Percentiles rank a stretch among this genome's conserved stretches.
phyloP scores from a whole-genome alignment of 2,797 vertebrate species.

The Catamblyrhynchus diadema region DNA sequence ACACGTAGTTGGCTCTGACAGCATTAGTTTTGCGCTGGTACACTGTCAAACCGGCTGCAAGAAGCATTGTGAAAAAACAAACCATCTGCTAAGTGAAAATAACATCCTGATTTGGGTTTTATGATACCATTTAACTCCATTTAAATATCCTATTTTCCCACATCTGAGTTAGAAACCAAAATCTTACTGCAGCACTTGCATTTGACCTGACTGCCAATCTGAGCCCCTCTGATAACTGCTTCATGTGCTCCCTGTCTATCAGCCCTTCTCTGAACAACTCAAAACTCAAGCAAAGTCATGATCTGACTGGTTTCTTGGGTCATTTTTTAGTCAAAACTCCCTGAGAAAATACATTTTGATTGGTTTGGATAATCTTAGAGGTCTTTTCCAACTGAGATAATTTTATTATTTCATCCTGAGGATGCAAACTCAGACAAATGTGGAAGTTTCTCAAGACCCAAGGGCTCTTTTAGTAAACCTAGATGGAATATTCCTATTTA shows the following conservation, averaged over 20 bases:
- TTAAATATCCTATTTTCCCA: background rate
- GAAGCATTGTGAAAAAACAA: background rate
- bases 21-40: constrained; percentile 49
- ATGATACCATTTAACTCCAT: background rate
- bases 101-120: background rate
- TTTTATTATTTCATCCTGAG: background rate
- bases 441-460: background rate
- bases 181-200: background rate
- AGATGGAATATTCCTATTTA: background rate
- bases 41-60: constrained; percentile 15
- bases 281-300: background rate
- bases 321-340: background rate
- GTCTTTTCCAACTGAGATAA: background rate
- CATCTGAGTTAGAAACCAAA: background rate
- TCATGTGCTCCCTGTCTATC: background rate
- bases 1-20: constrained; percentile 27
- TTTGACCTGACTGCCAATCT: background rate
- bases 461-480: background rate
- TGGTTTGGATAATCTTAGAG: background rate
- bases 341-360: background rate
- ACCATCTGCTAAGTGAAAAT: constrained; percentile 11
- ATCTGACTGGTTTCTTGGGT: background rate
- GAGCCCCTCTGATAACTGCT: background rate
- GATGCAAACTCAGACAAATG: background rate
- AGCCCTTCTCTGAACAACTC: background rate